Evolutionary conservation across 2,797 vertebrate species (phyloP).

Genomic region (Silurus aristotelis): DNA sequence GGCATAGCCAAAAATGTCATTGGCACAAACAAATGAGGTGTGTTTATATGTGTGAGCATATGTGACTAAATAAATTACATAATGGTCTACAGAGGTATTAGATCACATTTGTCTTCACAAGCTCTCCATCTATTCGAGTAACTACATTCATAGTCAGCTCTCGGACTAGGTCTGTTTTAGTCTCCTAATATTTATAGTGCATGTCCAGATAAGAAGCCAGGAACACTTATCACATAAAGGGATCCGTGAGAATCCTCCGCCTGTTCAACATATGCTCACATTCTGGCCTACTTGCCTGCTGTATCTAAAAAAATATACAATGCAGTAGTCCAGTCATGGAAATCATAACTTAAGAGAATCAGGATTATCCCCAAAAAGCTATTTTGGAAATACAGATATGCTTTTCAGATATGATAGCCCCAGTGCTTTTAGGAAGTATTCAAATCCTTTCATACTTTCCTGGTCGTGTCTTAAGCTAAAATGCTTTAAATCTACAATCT

Average conservation of each 20-base stretch:
- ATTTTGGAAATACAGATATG: neutral
- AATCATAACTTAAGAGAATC: neutral
- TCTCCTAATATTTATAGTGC: neutral
- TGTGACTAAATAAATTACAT: neutral
- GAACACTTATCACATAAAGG: constrained; percentile 41
- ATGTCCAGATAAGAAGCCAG: constrained; percentile 33
- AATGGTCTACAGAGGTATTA: neutral
- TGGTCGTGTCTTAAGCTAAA: no score
- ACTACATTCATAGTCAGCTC: constrained; percentile 4
- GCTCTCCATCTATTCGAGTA: neutral
- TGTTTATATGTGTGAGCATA: neutral
- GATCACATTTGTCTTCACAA: neutral
- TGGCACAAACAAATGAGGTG: neutral
- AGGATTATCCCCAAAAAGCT: neutral
- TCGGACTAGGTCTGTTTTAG: neutral
- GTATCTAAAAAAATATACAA: constrained; percentile 43
- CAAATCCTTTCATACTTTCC: no score
- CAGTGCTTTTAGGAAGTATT: no score
- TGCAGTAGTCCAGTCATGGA: constrained; percentile 21
- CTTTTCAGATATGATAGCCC: neutral
- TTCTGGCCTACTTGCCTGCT: constrained; percentile 41
- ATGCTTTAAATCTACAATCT: no score
- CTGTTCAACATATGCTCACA: constrained; percentile 38
- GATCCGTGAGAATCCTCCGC: constrained; percentile 42
- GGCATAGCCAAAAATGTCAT: neutral